Percentiles rank a stretch among this genome's conserved stretches.
Evolutionary conservation across 2,113 vertebrate genomes (phyloP).

Genomic region (Ovis aries): ARS-UI_Ramb_v3.0 NC_056058.1:43354001-43354500

Average conservation of each 20-base stretch:
- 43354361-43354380: not conserved
- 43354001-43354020: not conserved
- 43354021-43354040: not conserved
- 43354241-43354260: not conserved
- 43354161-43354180: fast-evolving
- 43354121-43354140: not conserved
- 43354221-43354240: not conserved
- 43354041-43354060: not conserved
- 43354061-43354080: not conserved
- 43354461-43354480: not conserved
- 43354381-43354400: not conserved
- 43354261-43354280: not conserved
- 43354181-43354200: not conserved
- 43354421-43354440: no score
- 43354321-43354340: not conserved
- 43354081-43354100: not conserved
- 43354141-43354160: not conserved
- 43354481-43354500: not conserved
- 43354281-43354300: not conserved
- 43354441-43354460: not conserved
- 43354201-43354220: no score
- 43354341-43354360: not conserved
- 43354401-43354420: not conserved
- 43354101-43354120: not conserved
- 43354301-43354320: not conserved